Evolutionary conservation across 2,113 vertebrate species (phyloP).

Genomic region (Bos indicus): DNA sequence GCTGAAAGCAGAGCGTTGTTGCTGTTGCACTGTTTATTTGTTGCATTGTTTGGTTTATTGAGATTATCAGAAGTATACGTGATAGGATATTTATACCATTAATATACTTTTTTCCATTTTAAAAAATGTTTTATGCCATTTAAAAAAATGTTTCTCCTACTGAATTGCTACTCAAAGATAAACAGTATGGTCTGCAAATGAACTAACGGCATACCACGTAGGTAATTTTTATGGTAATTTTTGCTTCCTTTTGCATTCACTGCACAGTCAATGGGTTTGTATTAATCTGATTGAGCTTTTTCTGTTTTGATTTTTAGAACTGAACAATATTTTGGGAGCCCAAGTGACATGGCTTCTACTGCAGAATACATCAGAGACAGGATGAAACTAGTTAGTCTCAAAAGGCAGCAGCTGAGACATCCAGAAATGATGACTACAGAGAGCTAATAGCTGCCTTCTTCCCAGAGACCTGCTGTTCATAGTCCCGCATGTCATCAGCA

Average conservation of each 20-base stretch:
- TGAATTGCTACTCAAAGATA: conserved; percentile 15
- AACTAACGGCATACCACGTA: not conserved
- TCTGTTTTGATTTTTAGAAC: conserved; percentile 81
- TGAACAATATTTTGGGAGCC: conserved; percentile 96
- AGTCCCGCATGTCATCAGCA: conserved; percentile 75
- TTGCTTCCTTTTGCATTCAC: not conserved
- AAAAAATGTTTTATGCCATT: conserved; percentile 2
- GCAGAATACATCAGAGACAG: conserved; percentile 94
- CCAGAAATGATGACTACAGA: conserved; percentile 79
- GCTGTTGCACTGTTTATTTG: not conserved
- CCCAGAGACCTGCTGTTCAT: conserved; percentile 75
- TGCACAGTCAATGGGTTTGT: not conserved
- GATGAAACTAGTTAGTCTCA: conserved; percentile 93
- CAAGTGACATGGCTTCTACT: conserved; percentile 92
- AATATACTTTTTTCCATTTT: not conserved
- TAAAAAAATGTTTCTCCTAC: not conserved
- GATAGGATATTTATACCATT: not conserved
- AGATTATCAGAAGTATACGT: not conserved
- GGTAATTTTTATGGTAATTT: not conserved
- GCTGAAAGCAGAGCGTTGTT: not conserved
- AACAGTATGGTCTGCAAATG: not conserved
- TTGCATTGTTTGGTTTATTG: not conserved
- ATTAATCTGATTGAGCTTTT: conserved; percentile 30
- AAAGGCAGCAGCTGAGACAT: conserved; percentile 88
- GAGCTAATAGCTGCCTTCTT: conserved; percentile 81